Evolutionary conservation across 30 jellyfish, hydroid and myxozoan genomes (phyloP).

Genomic region (Chrysaora quinquecirrha): DNA sequence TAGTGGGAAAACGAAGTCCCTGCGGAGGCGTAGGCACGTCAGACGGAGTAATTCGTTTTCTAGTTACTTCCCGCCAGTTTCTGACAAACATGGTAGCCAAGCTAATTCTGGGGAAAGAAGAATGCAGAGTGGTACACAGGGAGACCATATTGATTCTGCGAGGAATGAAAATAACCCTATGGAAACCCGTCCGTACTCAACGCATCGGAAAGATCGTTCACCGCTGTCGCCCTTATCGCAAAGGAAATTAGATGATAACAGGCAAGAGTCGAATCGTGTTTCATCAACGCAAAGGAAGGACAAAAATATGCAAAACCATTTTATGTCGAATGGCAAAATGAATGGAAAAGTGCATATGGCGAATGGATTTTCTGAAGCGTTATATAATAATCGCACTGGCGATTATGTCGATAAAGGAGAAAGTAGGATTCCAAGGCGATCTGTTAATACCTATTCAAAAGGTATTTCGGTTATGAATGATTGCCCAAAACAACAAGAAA

Average conservation of each 20-base stretch:
- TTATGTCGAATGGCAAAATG: not conserved
- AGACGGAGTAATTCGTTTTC: constrained; percentile 74
- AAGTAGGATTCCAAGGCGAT: constrained; percentile 14
- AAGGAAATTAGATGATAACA: not conserved
- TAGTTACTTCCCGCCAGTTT: constrained; percentile 47
- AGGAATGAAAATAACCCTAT: not conserved
- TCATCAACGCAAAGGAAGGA: not conserved
- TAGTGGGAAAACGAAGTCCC: constrained; percentile 49
- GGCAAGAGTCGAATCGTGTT: not conserved
- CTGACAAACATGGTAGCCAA: not conserved
- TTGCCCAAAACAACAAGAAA: not conserved
- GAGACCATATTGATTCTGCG: no score
- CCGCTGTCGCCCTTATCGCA: not conserved
- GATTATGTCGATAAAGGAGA: not conserved
- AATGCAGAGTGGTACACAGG: no score
- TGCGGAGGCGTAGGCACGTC: constrained; percentile 65
- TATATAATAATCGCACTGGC: no score
- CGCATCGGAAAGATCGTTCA: constrained; percentile 40
- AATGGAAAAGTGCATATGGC: not conserved
- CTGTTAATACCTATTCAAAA: constrained; percentile 12
- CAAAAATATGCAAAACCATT: not conserved
- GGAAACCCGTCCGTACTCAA: constrained; percentile 57
- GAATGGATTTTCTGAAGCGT: no score
- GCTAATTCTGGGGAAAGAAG: no score
- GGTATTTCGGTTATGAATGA: not conserved